Conservation (phyloP, 2,113 vertebrate species). For the Amblyornis subalaris region DNA sequence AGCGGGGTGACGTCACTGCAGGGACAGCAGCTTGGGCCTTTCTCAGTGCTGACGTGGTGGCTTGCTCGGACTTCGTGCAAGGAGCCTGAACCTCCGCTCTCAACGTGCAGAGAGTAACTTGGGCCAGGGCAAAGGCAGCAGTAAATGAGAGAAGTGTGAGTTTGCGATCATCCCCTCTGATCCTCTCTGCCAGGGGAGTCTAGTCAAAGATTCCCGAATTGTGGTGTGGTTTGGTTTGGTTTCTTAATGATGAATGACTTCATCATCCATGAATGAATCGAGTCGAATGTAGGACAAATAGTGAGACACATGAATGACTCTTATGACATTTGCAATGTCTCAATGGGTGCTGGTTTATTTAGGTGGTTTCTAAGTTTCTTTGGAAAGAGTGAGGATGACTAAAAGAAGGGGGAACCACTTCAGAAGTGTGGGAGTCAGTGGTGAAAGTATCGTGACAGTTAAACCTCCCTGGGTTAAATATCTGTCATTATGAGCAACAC, state of each 20-base stretch:
- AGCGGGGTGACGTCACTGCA: background rate
- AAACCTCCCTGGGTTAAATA: background rate
- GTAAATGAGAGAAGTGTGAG: conserved; percentile 3
- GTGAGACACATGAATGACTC: conserved; percentile 64
- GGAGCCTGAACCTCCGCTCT: background rate
- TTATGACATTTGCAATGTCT: conserved; percentile 61
- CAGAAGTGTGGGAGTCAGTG: background rate
- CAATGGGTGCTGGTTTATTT: conserved; percentile 57
- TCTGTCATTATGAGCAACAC: conserved; percentile 11
- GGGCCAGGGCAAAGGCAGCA: background rate
- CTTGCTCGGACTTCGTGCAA: background rate
- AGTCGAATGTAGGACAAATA: conserved; percentile 57
- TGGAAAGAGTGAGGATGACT: conserved; percentile 60
- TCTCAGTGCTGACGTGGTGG: background rate
- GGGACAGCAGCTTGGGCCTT: background rate
- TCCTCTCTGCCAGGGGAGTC: background rate
- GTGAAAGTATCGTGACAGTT: background rate
- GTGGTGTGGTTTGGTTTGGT: conserved; percentile 37
- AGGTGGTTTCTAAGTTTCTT: conserved; percentile 59
- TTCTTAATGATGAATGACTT: conserved; percentile 64
- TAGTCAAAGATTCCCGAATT: conserved; percentile 46
- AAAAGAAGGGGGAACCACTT: conserved; percentile 11
- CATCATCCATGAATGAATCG: conserved; percentile 56
- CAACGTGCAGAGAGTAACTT: background rate
- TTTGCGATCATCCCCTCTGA: conserved; percentile 1